These are phyloP conservation scores for Pyrrhosoma nymphula DNA, from an alignment of 2,888 invertebrate genomes.

Conservation along the genomic window DNA sequence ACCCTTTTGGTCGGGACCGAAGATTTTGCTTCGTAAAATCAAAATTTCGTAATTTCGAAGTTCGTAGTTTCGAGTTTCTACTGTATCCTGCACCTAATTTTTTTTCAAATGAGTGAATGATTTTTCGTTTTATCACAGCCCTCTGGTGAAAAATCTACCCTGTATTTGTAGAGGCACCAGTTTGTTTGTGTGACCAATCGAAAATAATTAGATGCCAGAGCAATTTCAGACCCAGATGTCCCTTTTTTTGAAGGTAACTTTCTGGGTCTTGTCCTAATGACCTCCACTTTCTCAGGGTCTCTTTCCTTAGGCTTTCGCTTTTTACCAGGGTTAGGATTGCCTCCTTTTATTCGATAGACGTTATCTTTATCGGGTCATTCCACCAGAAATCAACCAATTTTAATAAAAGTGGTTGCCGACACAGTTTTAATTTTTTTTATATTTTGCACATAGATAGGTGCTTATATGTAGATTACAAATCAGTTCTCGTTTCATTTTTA, in stretches of 20 bases:
- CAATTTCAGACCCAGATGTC: slow-evolving; percentile 78
- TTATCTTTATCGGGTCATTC: too few species aligned
- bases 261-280: slow-evolving; percentile 77
- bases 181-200: slow-evolving; percentile 81
- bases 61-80: too few species aligned
- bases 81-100: slow-evolving; percentile 78
- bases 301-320: slow-evolving; percentile 6
- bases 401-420: too few species aligned
- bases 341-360: not conserved
- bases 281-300: slow-evolving; percentile 68
- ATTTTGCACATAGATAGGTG: too few species aligned
- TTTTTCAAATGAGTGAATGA: slow-evolving; percentile 4
- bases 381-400: too few species aligned
- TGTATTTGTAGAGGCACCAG: slow-evolving; percentile 88
- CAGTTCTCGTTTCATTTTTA: too few species aligned
- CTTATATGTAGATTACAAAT: too few species aligned
- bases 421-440: too few species aligned
- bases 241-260: slow-evolving; percentile 78
- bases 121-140: slow-evolving; percentile 80
- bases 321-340: not conserved
- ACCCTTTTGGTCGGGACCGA: too few species aligned
- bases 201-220: slow-evolving; percentile 85
- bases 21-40: too few species aligned
- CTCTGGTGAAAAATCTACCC: slow-evolving; percentile 87
- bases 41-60: too few species aligned